Evolutionary conservation across 2,888 invertebrate genomes (phyloP).

Genomic region (Tribolium freemani): DNA sequence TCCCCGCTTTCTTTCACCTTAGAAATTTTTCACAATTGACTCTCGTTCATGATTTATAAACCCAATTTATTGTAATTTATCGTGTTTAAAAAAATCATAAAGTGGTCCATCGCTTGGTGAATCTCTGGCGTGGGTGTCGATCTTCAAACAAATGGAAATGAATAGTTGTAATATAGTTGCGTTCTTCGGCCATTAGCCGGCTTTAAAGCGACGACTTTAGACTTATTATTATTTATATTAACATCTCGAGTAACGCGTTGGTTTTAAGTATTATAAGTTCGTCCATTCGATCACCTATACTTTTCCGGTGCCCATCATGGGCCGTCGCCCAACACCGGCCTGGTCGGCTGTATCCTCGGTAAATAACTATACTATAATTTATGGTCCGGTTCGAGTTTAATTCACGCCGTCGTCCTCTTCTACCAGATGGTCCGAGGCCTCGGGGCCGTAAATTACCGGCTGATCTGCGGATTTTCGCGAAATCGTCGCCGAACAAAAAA

Average conservation of each 20-base stretch:
- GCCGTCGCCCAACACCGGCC: no score
- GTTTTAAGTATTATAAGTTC: slow-evolving; percentile 61
- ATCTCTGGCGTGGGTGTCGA: slow-evolving; percentile 15
- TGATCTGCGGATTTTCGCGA: slow-evolving; percentile 17
- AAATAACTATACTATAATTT: slow-evolving; percentile 57
- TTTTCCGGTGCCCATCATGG: slow-evolving; percentile 14
- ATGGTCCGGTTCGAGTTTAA: slow-evolving; percentile 60
- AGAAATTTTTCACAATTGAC: no score
- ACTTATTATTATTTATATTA: slow-evolving; percentile 62
- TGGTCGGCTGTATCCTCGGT: slow-evolving; percentile 46
- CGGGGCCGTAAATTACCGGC: slow-evolving; percentile 59
- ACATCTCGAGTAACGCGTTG: slow-evolving; percentile 61
- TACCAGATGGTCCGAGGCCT: slow-evolving; percentile 51
- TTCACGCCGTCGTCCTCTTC: slow-evolving; percentile 56
- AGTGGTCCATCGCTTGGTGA: slow-evolving; percentile 4
- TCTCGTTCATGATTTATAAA: slow-evolving; percentile 15
- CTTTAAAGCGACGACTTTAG: slow-evolving; percentile 56
- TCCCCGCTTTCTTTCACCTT: background rate
- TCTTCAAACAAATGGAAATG: slow-evolving; percentile 41
- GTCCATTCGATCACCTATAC: slow-evolving; percentile 59
- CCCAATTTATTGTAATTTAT: slow-evolving; percentile 29
- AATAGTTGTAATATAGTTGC: slow-evolving; percentile 51
- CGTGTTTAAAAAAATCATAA: slow-evolving; percentile 8
- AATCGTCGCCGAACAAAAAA: slow-evolving; percentile 14
- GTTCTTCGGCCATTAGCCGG: slow-evolving; percentile 50